Conservation (phyloP, 2,113 vertebrate species). For the Hydropotes inermis region DNA sequence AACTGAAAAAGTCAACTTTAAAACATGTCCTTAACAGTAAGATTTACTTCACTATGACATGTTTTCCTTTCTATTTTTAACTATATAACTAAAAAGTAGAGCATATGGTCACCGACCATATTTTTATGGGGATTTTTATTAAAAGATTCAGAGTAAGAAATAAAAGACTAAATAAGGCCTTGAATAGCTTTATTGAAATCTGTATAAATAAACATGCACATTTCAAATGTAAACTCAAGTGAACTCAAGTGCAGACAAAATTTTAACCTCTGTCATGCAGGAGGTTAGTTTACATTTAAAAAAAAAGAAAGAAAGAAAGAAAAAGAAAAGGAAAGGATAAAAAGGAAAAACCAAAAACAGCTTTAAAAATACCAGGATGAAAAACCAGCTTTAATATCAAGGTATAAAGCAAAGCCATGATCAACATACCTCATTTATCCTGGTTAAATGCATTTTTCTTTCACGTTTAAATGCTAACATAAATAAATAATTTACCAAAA, state of each 20-base stretch:
- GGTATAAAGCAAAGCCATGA: conserved; percentile 87
- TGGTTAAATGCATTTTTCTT: conserved; percentile 91
- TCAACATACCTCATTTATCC: conserved; percentile 86
- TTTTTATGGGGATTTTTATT: not conserved
- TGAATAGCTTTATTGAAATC: conserved; percentile 99
- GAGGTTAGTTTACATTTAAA: conserved; percentile 90
- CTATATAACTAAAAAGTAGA: conserved; percentile 20
- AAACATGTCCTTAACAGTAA: not conserved
- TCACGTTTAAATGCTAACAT: conserved; percentile 94
- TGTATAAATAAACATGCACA: conserved; percentile 99
- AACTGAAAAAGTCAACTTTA: not conserved
- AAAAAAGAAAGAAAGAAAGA: conserved; percentile 67
- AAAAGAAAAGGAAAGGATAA: conserved; percentile 51
- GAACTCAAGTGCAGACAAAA: conserved; percentile 99
- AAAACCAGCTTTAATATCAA: conserved; percentile 89
- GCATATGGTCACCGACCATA: not conserved
- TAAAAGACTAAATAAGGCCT: conserved; percentile 86
- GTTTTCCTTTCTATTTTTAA: conserved; percentile 37
- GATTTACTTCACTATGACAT: conserved; percentile 20
- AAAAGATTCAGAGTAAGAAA: conserved; percentile 76
- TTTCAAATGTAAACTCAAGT: conserved; percentile 99
- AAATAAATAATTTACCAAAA: conserved; percentile 99
- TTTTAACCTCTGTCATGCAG: conserved; percentile 96
- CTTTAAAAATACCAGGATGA: conserved; percentile 91
- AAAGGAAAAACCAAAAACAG: conserved; percentile 79